Evolutionary conservation across 2,888 invertebrate genomes (phyloP), one percentile per base, ranked within the genome.

Genomic region (Drosophila austrosaltans): DNA sequence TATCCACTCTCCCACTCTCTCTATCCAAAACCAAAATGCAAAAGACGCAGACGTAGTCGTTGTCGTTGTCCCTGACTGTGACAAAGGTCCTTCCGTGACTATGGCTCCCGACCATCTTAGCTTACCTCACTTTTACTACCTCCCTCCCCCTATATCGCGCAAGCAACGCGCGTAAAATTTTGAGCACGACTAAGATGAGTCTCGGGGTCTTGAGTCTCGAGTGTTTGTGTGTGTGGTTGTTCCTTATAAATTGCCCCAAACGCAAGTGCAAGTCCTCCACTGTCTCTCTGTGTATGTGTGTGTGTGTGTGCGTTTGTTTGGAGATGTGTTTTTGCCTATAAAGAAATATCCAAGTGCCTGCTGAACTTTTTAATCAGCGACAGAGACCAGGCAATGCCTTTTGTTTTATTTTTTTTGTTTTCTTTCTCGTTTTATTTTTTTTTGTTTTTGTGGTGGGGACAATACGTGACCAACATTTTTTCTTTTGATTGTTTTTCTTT

Each of bases 161-260:
- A 89, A 78, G 81, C 84, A 89, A 83, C 76, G 82, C 84, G 84
- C 87, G 87, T 76, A 79, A 81, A 89, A 88, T 83, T 85, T 81
- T 86, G 73, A 82, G 82, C 75, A 82, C 79, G 63, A 39, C 48
- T 25, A 48, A 69, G 66, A 63, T 62, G 75, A 66, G 64, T 82
- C 58, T 48, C 22, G 48, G 48, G 48, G 48, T 48, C 48, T 48
- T 48, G 67, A 78, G 53, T 66, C 75, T 63, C 57, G 73, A 69
- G 75, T 76, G 69, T 75, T 63, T 69, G 75, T 74, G 79, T 66
- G 68, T 20, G 66, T 66, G 75, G 53, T 30, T 60, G 58, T 57
- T 57, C 53, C 66, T 75, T 75, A 76, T 76, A 75, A 75, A 75
- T 75, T 75, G 70, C 71, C 76, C 71, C 63, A 66, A 70, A 67